Conservation (phyloP, 92 coral and sea anemone genomes). For the Paragorgia papillata region DNA sequence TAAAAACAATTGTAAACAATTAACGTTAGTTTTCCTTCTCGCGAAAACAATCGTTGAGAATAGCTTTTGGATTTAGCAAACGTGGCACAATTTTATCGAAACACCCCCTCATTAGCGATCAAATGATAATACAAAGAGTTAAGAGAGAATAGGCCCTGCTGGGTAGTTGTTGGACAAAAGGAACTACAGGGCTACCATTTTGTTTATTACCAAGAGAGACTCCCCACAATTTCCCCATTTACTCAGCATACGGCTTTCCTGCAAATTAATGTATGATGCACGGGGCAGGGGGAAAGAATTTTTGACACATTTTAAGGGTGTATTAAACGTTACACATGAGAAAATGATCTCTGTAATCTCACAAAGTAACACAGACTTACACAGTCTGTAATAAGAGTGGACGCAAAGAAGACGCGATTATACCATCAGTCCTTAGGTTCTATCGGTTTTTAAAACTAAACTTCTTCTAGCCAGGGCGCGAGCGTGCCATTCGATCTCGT, state of each 20-base stretch:
- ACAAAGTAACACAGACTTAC: too few species aligned
- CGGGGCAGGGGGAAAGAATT: too few species aligned
- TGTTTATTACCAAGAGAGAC: slow-evolving; percentile 33
- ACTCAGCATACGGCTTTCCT: neutral
- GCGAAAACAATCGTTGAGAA: slow-evolving; percentile 7
- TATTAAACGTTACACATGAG: too few species aligned
- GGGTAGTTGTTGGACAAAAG: slow-evolving; percentile 23
- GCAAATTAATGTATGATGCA: neutral
- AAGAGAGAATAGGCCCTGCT: slow-evolving; percentile 19
- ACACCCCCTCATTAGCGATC: slow-evolving; percentile 40
- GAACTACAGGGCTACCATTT: slow-evolving; percentile 33
- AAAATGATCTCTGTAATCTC: too few species aligned
- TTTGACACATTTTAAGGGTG: too few species aligned
- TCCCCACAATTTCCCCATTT: slow-evolving; percentile 17
- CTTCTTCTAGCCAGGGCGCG: too few species aligned
- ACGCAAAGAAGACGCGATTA: too few species aligned
- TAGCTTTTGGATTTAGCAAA: slow-evolving; percentile 10
- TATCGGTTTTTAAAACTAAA: too few species aligned
- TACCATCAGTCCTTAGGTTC: too few species aligned
- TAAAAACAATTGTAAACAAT: slow-evolving; percentile 31
- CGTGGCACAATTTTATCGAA: slow-evolving; percentile 22
- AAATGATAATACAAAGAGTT: slow-evolving; percentile 24
- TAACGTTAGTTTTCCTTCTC: neutral
- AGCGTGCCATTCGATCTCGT: too few species aligned
- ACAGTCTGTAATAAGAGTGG: too few species aligned